These are phyloP conservation scores for Acipenser oxyrinchus DNA, from an alignment of 2,797 vertebrate species.

Conservation along the genomic window DNA sequence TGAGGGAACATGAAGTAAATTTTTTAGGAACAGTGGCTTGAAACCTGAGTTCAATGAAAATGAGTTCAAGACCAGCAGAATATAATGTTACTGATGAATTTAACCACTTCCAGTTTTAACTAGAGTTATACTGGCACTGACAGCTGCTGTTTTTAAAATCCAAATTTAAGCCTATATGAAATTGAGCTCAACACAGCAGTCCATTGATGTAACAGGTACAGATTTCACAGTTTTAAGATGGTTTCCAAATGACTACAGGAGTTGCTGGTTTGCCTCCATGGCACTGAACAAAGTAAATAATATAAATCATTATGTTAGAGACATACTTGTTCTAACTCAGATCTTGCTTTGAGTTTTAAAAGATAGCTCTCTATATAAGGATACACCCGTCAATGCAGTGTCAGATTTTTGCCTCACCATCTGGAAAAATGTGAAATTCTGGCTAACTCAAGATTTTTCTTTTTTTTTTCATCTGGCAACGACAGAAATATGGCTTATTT, in stretches of 20 bases:
- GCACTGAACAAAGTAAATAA: background rate
- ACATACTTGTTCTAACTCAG: background rate
- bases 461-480: too few relatives aligned
- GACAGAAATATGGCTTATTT: too few relatives aligned
- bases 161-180: background rate
- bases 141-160: background rate
- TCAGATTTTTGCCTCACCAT: too few relatives aligned
- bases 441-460: too few relatives aligned
- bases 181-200: background rate
- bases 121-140: background rate
- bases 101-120: slow-evolving; percentile 4
- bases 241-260: slow-evolving; percentile 1
- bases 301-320: background rate
- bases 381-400: too few relatives aligned
- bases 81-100: slow-evolving; percentile 3
- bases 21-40: background rate
- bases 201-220: slow-evolving; percentile 1
- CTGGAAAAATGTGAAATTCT: too few relatives aligned
- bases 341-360: background rate
- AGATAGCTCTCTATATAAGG: too few relatives aligned
- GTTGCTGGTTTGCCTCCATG: background rate
- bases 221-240: background rate
- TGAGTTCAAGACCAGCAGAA: background rate
- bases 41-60: background rate
- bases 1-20: too few relatives aligned